Base-by-base conservation (phyloP, 2,888 invertebrate species). In the Drosophila mimica region DNA sequence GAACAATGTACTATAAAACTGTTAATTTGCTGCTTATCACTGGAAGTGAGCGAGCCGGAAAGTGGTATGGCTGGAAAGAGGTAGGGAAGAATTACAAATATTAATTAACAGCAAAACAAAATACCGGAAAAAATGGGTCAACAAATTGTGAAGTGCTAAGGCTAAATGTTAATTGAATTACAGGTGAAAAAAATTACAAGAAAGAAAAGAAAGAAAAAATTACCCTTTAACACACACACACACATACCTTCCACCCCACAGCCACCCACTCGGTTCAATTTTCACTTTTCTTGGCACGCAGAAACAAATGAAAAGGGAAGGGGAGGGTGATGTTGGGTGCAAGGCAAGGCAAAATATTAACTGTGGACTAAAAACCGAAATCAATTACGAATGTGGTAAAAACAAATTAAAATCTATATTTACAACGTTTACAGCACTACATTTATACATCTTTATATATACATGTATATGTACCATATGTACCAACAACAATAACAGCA, bases 351-450 rank as follows among this genome's bases (percentile, higher is more conserved):
- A 76, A 63, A 63, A 81, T 79, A 83, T 81, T 88, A 76, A 79
- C 72, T 80, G 59, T 67, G 64, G 67, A 58, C 62, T 71, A 74
- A 74, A 46, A 70, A 66, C 68, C 61, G 71, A 84, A 88, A 86
- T 84, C 82, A 81, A 79, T 79, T 85, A 76, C 62, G 75, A 78
- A 70, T 70, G 72, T 68, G 79, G 82, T 81, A 69, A 68, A 84
- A 65, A 70, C 74, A 87, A 82, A 77, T 74, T 86, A 66, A 83
- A 81, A 76, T 89, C 84, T 89, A 89, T 83, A 87, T 87, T 82
- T 85, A 85, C 59, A 82, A 57, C 69, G 65, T 74, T 72, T 73
- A 76, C 74, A 38, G 2, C 15, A 81, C 69, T 78, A 59, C 30
- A 76, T 61, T 38, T 36, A 25, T 36, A 28, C 8, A 17, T 20